These are phyloP conservation scores for Conus ventricosus DNA, from an alignment of 1,140 invertebrate genomes.

Conservation along the genomic window DNA sequence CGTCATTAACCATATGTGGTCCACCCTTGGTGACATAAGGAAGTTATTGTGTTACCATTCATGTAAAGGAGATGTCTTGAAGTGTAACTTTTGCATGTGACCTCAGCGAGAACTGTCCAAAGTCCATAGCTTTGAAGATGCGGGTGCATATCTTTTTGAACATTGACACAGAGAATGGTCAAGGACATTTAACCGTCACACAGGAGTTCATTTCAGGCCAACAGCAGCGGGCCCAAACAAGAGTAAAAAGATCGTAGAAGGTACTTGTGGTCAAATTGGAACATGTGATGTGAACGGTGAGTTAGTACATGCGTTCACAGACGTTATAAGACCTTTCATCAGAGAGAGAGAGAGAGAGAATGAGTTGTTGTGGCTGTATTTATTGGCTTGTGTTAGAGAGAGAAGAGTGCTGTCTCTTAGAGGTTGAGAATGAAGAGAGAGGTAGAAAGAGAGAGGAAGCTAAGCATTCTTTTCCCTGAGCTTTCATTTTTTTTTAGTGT, in stretches of 20 bases:
- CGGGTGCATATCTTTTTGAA: too few species aligned
- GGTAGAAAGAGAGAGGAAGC: neutral
- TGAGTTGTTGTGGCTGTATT: neutral
- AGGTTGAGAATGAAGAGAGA: neutral
- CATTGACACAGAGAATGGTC: too few species aligned
- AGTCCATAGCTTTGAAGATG: too few species aligned
- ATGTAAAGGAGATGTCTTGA: too few species aligned
- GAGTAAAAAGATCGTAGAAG: conserved; percentile 84
- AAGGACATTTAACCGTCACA: neutral
- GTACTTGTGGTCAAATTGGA: conserved; percentile 88
- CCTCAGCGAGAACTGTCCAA: too few species aligned
- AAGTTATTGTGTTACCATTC: too few species aligned
- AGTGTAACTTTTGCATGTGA: too few species aligned
- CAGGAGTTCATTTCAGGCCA: conserved; percentile 76
- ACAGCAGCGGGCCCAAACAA: conserved; percentile 76
- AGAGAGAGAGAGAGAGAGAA: too few species aligned
- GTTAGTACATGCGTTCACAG: neutral
- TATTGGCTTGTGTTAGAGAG: neutral
- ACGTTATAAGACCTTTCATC: neutral
- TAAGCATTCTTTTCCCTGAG: too few species aligned
- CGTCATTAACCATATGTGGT: too few species aligned
- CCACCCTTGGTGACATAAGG: too few species aligned
- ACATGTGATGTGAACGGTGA: conserved; percentile 85
- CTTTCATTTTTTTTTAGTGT: neutral
- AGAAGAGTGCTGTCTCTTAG: too few species aligned